Evolutionary conservation across 2,797 vertebrate species (phyloP).

Genomic region (Allobates femoralis): DNA sequence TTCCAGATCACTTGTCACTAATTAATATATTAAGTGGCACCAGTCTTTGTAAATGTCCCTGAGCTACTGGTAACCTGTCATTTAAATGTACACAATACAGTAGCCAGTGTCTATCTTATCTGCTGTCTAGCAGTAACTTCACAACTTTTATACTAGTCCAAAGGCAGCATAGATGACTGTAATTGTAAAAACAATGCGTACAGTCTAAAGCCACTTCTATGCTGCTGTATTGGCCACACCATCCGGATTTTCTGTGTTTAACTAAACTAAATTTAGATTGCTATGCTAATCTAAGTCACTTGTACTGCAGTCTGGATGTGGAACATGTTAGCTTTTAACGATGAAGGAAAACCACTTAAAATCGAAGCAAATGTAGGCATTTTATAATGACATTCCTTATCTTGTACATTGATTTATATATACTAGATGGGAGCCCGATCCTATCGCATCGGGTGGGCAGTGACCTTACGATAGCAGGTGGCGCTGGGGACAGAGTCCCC

Average conservation of each 20-base stretch:
- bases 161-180: neutral
- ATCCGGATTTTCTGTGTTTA: neutral
- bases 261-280: too few relatives aligned
- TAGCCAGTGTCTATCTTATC: slow-evolving; percentile 54
- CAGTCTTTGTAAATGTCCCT: slow-evolving; percentile 50
- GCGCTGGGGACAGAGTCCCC: too few relatives aligned
- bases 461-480: too few relatives aligned
- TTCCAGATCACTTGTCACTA: slow-evolving; percentile 41
- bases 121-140: neutral
- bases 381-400: too few relatives aligned
- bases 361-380: too few relatives aligned
- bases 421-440: too few relatives aligned
- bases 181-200: neutral
- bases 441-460: too few relatives aligned
- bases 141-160: neutral
- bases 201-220: neutral
- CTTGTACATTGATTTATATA: too few relatives aligned
- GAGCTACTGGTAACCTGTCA: slow-evolving; percentile 48
- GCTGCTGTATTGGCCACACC: neutral
- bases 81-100: slow-evolving; percentile 41
- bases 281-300: too few relatives aligned
- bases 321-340: too few relatives aligned
- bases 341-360: too few relatives aligned
- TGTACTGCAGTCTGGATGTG: too few relatives aligned
- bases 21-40: slow-evolving; percentile 55